Evolutionary conservation across 92 coral and sea anemone species (phyloP).

Genomic region (Metridium senile): DNA sequence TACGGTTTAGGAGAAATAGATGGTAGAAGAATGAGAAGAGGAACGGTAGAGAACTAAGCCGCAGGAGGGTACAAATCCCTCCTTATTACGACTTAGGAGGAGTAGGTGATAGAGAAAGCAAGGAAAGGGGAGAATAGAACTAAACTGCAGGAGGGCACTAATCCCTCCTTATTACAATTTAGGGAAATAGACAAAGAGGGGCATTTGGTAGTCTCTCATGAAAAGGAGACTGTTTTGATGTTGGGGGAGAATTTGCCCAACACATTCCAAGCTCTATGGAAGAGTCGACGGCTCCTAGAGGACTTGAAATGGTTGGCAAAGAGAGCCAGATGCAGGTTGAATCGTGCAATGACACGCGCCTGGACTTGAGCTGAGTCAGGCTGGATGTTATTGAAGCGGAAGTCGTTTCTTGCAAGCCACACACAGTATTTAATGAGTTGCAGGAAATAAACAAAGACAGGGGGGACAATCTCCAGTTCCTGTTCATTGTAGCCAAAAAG

Average conservation of each 20-base stretch:
- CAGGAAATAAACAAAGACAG: neutral
- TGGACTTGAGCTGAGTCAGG: neutral
- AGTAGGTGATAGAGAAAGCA: too few relatives aligned
- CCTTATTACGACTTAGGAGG: too few relatives aligned
- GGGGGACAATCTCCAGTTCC: neutral
- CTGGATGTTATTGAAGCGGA: slow-evolving; percentile 10
- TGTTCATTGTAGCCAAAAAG: slow-evolving; percentile 21
- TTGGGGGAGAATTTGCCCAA: slow-evolving; percentile 11
- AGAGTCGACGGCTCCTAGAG: neutral
- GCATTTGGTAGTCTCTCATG: neutral
- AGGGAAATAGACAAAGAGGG: neutral
- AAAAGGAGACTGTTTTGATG: neutral
- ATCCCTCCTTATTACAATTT: too few relatives aligned
- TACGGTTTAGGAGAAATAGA: too few relatives aligned
- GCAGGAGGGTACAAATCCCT: too few relatives aligned
- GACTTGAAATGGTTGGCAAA: neutral
- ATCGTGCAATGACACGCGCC: neutral
- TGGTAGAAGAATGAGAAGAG: too few relatives aligned
- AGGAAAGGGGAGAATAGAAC: too few relatives aligned
- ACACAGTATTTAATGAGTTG: neutral
- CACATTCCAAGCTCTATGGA: slow-evolving; percentile 13
- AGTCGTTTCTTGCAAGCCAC: slow-evolving; percentile 6
- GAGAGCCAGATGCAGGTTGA: neutral
- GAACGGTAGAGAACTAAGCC: too few relatives aligned
- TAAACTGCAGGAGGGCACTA: too few relatives aligned